Evolutionary conservation across 2,888 invertebrate species (phyloP).

Genomic region (Lobophora halterata): DNA sequence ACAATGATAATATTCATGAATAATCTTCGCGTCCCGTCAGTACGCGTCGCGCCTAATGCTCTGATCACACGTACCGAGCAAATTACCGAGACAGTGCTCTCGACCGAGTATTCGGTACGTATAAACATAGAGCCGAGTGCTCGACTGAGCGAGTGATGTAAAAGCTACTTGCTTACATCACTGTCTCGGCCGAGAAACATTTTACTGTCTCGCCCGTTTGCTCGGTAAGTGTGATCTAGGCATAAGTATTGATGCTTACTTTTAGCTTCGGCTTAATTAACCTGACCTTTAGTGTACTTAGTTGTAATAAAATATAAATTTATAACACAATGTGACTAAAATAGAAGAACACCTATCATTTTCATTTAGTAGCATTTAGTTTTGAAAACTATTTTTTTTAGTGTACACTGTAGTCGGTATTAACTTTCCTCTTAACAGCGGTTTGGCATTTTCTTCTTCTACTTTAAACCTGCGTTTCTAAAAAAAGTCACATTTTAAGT

Average conservation of each 20-base stretch:
- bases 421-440: constrained; percentile 22
- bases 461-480: constrained; percentile 9
- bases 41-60: too few species aligned
- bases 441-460: constrained; percentile 18
- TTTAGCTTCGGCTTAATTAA: constrained; percentile 45
- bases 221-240: too few species aligned
- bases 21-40: too few species aligned
- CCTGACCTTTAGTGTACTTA: constrained; percentile 59
- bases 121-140: too few species aligned
- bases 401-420: constrained; percentile 27
- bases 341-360: constrained; percentile 27
- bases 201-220: too few species aligned
- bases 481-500: constrained; percentile 11
- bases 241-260: constrained; percentile 41
- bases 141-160: too few species aligned
- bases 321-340: constrained; percentile 23
- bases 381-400: constrained; percentile 16
- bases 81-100: too few species aligned
- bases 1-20: too few species aligned
- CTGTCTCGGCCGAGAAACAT: too few species aligned
- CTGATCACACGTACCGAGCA: too few species aligned
- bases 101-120: too few species aligned
- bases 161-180: too few species aligned
- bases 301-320: constrained; percentile 5
- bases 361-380: constrained; percentile 31